These are phyloP conservation scores for Luperina testacea DNA, from an alignment of 2,888 invertebrate species.

Conservation along the genomic window DNA sequence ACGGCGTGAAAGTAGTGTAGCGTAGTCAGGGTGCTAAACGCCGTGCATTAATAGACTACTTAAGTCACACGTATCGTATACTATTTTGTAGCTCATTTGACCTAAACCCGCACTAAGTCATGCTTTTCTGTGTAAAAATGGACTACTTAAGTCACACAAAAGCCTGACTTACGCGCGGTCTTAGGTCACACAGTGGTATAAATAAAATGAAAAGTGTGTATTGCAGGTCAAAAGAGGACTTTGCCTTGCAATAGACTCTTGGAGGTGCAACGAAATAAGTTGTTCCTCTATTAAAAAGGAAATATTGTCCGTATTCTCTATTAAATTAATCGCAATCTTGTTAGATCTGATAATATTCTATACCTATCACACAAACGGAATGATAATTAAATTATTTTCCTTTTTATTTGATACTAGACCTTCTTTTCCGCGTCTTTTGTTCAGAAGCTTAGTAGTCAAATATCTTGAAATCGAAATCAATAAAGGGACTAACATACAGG, in stretches of 20 bases:
- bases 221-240: not conserved
- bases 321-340: not conserved
- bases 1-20: too few relatives aligned
- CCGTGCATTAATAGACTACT: too few relatives aligned
- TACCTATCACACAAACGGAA: not conserved
- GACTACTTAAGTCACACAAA: too few relatives aligned
- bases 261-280: too few relatives aligned
- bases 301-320: too few relatives aligned
- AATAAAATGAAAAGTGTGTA: not conserved
- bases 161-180: too few relatives aligned
- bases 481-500: not conserved
- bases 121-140: too few relatives aligned
- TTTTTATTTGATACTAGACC: conserved; percentile 8
- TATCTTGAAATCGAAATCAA: not conserved
- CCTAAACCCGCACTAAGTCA: too few relatives aligned
- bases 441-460: not conserved
- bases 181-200: not conserved
- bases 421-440: not conserved
- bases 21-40: too few relatives aligned
- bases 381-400: not conserved
- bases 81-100: too few relatives aligned
- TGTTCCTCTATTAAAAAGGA: not conserved
- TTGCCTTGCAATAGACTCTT: not conserved
- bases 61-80: too few relatives aligned
- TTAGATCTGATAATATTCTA: not conserved